A percentile compares a stretch with the other conserved stretches of the same genome.
Evolutionary conservation across 2,888 invertebrate genomes (phyloP).

Genomic region (Meloe dianella): DNA sequence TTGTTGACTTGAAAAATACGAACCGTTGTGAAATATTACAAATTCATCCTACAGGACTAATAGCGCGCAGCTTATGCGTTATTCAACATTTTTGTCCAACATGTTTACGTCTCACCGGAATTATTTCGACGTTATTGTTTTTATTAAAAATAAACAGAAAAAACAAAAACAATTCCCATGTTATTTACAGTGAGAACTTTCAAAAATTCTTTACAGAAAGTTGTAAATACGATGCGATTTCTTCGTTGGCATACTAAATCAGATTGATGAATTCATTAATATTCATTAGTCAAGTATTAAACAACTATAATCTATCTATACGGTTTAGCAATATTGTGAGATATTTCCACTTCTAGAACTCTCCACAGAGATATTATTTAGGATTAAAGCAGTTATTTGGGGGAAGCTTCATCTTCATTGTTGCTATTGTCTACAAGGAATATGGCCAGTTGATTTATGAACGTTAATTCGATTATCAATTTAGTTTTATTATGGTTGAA

Average conservation of each 20-base stretch:
- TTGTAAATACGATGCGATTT: neutral
- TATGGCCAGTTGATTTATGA: slow-evolving; percentile 12
- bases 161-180: too few relatives aligned
- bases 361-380: slow-evolving; percentile 11
- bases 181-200: too few relatives aligned
- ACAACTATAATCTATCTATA: neutral
- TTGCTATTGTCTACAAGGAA: neutral
- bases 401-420: neutral
- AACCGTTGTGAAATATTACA: slow-evolving; percentile 6
- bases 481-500: neutral
- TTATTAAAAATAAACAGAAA: too few relatives aligned
- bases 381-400: neutral
- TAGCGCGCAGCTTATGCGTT: neutral
- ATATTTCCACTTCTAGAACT: neutral
- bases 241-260: neutral
- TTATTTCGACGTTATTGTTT: neutral
- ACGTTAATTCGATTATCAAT: neutral
- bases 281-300: slow-evolving; percentile 2
- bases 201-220: neutral
- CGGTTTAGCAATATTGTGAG: neutral
- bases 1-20: neutral
- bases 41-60: neutral
- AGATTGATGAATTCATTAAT: slow-evolving; percentile 2
- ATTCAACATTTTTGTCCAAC: neutral
- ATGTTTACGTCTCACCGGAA: neutral